Base-by-base conservation (phyloP, 2,888 invertebrate genomes). In the Lithosia quadra region DNA sequence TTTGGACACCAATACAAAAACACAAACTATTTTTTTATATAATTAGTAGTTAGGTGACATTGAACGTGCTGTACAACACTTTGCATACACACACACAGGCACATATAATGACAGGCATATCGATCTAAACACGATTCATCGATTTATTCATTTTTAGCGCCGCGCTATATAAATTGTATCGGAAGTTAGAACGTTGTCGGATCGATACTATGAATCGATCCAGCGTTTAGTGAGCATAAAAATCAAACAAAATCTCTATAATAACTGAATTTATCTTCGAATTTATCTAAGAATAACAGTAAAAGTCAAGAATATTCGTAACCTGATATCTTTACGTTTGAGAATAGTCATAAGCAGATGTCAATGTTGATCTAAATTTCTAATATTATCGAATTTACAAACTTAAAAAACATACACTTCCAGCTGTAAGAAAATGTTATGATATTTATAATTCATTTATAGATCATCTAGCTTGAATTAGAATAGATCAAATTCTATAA, bases 31-130 rank as follows among this genome's bases (percentile, higher is more conserved):
- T 57, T 24, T 65, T 72, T 76, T 76, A 81, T 73, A 56, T 75
- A 82, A 79, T 75, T 73, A 70, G 58, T 70, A 67, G 84, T 18
- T 84, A 80, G 63, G 28, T 56, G 81, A 73, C 80, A 67, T 67
- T 85, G 80, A 84, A 78, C 67, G 63, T 64, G 34, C 61, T 68
- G 63, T 53, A 86, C 84, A 81, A 79, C 62, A 79, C 69, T 71
- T 70, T 58, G 64, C 72, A 67, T 65, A 72, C 72, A 60, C 56
- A 78, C 43, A 49, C 49, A 49, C 28, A 28, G n/a, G n/a, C n/a
- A n/a, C n/a, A n/a, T n/a, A 49, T 49, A n/a, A 49, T n/a, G n/a
- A 18, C 49, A 56, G 24, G 56, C 56, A 56, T 24, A 24, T 56
- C 56, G 24, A 56, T 56, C 24, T 28, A 18, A 24, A 56, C 22